phyloP scores from a whole-genome alignment of 1,140 invertebrate genomes.

The Anastrepha ludens region DNA sequence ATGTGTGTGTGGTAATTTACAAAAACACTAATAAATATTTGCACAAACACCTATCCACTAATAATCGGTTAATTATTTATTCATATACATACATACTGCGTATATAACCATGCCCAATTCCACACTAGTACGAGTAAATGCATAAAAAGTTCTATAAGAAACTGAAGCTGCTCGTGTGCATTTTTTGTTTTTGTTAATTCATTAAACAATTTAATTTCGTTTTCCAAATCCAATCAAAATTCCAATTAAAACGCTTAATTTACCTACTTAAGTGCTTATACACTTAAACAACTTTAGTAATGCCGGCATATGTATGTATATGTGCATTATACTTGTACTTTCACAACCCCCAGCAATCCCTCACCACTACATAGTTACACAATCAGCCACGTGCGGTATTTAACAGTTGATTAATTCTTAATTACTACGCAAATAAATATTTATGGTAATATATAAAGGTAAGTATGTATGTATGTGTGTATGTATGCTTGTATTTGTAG shows the following conservation, averaged over 20 bases:
- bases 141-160: too few relatives aligned
- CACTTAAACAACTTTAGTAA: not conserved
- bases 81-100: too few relatives aligned
- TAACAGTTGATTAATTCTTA: constrained; percentile 9
- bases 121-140: too few relatives aligned
- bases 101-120: too few relatives aligned
- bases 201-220: constrained; percentile 23
- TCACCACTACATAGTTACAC: not conserved
- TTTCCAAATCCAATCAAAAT: constrained; percentile 32
- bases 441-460: not conserved
- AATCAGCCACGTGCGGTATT: not conserved
- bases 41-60: too few relatives aligned
- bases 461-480: not conserved
- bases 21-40: not conserved
- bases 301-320: not conserved
- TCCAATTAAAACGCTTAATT: constrained; percentile 40
- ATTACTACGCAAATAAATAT: not conserved
- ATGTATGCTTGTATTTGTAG: not conserved
- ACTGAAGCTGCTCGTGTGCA: not conserved
- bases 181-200: not conserved
- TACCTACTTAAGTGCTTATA: not conserved
- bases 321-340: not conserved
- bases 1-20: not conserved
- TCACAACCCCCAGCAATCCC: not conserved
- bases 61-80: too few relatives aligned